These are phyloP conservation scores for Scaeva pyrastri DNA, from an alignment of 2,888 invertebrate species.

Conservation along the genomic window DNA sequence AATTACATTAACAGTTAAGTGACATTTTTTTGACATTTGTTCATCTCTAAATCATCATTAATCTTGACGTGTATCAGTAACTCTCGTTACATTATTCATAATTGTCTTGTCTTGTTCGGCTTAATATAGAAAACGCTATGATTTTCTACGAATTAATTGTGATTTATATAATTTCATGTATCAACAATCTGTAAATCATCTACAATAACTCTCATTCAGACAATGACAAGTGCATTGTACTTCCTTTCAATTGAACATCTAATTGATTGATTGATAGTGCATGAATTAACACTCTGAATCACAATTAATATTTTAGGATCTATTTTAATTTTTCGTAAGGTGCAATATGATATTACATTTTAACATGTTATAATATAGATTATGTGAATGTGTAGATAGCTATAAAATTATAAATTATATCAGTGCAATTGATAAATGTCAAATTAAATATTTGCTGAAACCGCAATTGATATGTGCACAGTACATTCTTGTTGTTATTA, in stretches of 20 bases:
- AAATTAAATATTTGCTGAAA: no score
- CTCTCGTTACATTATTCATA: constrained; percentile 17
- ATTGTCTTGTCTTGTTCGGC: background rate
- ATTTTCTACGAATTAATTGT: constrained; percentile 20
- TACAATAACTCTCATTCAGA: background rate
- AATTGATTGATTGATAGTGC: background rate
- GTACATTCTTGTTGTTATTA: no score
- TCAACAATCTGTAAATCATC: background rate
- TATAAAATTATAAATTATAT: no score
- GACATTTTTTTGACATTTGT: constrained; percentile 5
- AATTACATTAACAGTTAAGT: background rate
- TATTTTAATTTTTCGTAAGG: no score
- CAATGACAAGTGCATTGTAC: constrained; percentile 43
- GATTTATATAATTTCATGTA: constrained; percentile 19
- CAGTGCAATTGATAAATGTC: no score
- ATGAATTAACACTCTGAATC: constrained; percentile 1
- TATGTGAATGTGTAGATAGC: no score
- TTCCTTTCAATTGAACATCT: constrained; percentile 11
- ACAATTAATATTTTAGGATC: no score
- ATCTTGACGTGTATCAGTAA: constrained; percentile 19
- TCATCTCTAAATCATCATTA: background rate
- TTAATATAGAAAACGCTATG: background rate
- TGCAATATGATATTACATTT: no score
- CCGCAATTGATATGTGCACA: no score
- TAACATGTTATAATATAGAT: no score